These are phyloP conservation scores for Baronia brevicornis DNA, from an alignment of 2,888 invertebrate species.

Conservation along the genomic window DNA sequence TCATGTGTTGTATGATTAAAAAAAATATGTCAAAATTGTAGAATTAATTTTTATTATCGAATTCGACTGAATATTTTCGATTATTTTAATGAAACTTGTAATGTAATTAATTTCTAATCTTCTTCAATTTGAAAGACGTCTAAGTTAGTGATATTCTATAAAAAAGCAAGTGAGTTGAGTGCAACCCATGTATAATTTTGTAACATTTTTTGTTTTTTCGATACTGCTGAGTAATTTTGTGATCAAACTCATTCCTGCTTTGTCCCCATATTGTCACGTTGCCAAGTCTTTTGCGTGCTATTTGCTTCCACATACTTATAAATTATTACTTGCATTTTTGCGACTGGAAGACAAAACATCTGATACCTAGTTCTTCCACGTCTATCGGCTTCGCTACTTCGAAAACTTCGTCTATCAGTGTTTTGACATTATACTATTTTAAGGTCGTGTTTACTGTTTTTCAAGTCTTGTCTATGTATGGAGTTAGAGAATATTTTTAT, in stretches of 20 bases:
- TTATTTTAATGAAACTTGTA: slow-evolving; percentile 18
- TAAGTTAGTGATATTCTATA: slow-evolving; percentile 7
- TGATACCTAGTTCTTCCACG: neutral
- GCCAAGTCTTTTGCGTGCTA: slow-evolving; percentile 26
- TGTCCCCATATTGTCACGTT: slow-evolving; percentile 28
- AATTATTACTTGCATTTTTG: slow-evolving; percentile 2
- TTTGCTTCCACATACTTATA: slow-evolving; percentile 10
- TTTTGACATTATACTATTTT: too few species aligned
- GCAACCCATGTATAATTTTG: slow-evolving; percentile 9
- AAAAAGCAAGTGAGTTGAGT: slow-evolving; percentile 8
- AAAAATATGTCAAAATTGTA: slow-evolving; percentile 16
- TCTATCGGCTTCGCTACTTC: neutral
- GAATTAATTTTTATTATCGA: slow-evolving; percentile 16
- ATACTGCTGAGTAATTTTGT: slow-evolving; percentile 32
- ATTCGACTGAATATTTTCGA: slow-evolving; percentile 23
- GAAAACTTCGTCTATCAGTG: too few species aligned
- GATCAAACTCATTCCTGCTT: slow-evolving; percentile 15
- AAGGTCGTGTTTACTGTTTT: too few species aligned
- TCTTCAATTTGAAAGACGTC: slow-evolving; percentile 10
- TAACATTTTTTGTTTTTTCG: slow-evolving; percentile 19
- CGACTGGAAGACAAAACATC: too few species aligned
- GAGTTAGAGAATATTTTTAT: too few species aligned
- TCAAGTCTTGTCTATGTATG: too few species aligned
- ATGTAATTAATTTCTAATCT: slow-evolving; percentile 11
- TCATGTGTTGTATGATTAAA: too few species aligned